A percentile compares a stretch with the other conserved stretches of the same genome.
Evolutionary conservation across 1,140 invertebrate genomes (phyloP).

Genomic region (Oncopodura yosiiana): DNA sequence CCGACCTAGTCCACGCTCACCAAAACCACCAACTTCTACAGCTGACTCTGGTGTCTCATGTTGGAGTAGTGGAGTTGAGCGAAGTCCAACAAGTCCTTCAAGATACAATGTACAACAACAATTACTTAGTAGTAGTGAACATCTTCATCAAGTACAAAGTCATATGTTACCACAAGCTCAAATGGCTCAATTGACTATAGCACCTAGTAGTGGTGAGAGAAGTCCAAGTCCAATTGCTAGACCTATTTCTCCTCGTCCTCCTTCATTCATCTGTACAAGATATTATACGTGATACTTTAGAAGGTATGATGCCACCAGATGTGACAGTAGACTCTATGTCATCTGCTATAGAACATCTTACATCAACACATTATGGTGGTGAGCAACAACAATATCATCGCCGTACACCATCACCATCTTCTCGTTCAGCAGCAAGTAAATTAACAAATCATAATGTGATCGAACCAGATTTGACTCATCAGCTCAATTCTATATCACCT

Average conservation of each 20-base stretch:
- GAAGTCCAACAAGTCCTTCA: constrained; percentile 55
- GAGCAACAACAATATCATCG: constrained; percentile 3
- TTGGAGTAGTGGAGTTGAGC: constrained; percentile 76
- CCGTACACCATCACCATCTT: neutral
- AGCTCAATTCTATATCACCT: neutral
- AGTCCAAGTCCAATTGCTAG: neutral
- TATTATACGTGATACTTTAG: neutral
- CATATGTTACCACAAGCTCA: neutral
- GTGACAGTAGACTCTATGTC: constrained; percentile 16
- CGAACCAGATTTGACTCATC: neutral
- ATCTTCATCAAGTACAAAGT: constrained; percentile 6
- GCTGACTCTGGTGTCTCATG: constrained; percentile 73
- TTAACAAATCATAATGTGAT: neutral
- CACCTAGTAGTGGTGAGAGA: neutral
- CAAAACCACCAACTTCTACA: constrained; percentile 59
- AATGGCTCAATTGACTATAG: neutral
- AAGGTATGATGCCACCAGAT: neutral
- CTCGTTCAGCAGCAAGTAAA: neutral
- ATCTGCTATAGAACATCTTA: constrained; percentile 8
- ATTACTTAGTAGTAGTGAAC: constrained; percentile 5
- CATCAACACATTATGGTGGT: constrained; percentile 3
- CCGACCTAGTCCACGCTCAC: constrained; percentile 51
- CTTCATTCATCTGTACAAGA: too few species aligned
- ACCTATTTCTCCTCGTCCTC: too few species aligned
- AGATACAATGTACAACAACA: constrained; percentile 12